Conservation (phyloP, 2,797 vertebrate species). For the Etheostoma perlongum region DNA sequence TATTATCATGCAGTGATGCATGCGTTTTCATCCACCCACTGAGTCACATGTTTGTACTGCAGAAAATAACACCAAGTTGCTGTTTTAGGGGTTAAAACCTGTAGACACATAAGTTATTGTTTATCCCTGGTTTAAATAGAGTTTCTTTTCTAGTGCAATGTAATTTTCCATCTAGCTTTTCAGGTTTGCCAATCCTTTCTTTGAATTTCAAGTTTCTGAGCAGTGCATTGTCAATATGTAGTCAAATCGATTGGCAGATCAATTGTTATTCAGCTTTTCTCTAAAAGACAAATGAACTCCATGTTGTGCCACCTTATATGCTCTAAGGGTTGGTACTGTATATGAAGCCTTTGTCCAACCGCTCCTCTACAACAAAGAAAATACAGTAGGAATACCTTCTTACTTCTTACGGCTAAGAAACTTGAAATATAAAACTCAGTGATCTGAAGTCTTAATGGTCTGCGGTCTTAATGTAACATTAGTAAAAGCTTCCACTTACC, state of each 20-base stretch:
- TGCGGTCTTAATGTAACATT: background rate
- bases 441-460: background rate
- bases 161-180: background rate
- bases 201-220: background rate
- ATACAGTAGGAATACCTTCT: background rate
- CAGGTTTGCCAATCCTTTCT: background rate
- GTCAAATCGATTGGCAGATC: background rate
- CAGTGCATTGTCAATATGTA: background rate
- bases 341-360: background rate
- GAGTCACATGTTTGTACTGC: background rate
- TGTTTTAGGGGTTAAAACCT: background rate
- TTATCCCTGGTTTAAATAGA: constrained; percentile 1
- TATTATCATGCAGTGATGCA: background rate
- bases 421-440: background rate
- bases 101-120: background rate
- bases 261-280: background rate
- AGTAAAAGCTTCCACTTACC: background rate
- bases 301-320: background rate
- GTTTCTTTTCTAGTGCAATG: rapidly evolving
- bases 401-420: background rate
- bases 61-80: background rate
- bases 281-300: background rate
- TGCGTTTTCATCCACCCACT: background rate
- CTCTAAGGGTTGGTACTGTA: background rate
- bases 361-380: background rate